Base-by-base conservation (phyloP, 92 coral and sea anemone genomes). In the Metridium senile region DNA sequence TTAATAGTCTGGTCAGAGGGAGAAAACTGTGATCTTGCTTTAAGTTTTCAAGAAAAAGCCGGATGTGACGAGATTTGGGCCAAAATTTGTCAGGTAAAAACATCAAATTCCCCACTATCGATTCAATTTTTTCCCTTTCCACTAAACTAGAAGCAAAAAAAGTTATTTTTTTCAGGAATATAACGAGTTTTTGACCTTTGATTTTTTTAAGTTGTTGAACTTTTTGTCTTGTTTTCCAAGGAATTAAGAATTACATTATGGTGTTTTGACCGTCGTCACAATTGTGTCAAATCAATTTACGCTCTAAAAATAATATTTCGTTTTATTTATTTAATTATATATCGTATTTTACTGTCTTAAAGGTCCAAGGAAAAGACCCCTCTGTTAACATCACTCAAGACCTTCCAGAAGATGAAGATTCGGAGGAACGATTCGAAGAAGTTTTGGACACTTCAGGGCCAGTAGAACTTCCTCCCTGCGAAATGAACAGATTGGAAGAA, bases 21-120 rank as follows among this genome's bases (percentile, higher is more conserved):
- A 53, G 99, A 96, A 70, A 96, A 96, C 86, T 96, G 94, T 47
- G 99, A 96, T 87, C 91, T 96, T 2, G 99, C 99, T 11, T 65
- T 96, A 47, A 93, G 97, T 72, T 96, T 96, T 90, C 99, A 96
- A 74, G 99, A 96, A 58, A 96, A 96, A 76, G 93, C 89, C 33
- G 99, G 99, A 22, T 96, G 99, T 74, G 99, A 96, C 81, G 99
- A 96, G 74, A 89, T 96, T 69, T 96, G 99, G 99, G 99, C 90
- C 79, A 96, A 96, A 80, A 92, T 96, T 72, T 96, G 99, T 74
- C 97, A 93, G 89, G 99, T 96, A 85, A 52, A 29, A 56, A 7
- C 26, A 4, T 58, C 29, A 35, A 16, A 30, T 30, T 33, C 43
- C 13, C 49, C 6, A 6, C 49, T 39, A 6, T 39, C 49, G 13